phyloP scores from a whole-genome alignment of 1,140 invertebrate genomes.

The Camponotus floridanus region DNA sequence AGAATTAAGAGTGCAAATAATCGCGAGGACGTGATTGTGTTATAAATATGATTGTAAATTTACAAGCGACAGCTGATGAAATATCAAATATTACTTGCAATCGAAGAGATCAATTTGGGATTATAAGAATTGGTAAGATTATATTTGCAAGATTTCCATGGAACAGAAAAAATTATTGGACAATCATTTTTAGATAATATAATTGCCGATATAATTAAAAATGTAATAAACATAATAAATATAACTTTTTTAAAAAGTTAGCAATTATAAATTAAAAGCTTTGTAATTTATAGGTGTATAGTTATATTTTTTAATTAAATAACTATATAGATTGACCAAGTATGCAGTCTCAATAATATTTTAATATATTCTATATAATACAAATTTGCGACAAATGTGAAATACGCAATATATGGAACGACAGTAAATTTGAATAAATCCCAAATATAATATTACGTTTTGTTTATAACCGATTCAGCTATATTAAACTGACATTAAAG shows the following conservation, averaged over 20 bases:
- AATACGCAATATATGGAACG: not conserved
- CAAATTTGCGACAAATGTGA: not conserved
- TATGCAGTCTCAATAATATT: not conserved
- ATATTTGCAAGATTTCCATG: not conserved
- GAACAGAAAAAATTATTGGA: not conserved
- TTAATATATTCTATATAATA: not conserved
- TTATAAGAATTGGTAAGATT: not conserved
- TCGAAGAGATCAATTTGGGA: not conserved
- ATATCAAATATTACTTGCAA: not conserved
- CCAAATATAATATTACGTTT: constrained; percentile 44
- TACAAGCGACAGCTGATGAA: not conserved
- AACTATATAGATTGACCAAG: not conserved
- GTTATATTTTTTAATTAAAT: not conserved
- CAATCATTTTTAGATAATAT: not conserved
- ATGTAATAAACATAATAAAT: not conserved
- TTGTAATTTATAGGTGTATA: not conserved
- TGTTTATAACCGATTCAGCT: constrained; percentile 36
- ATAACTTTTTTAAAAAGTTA: not conserved
- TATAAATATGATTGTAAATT: not conserved
- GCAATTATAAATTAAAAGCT: not conserved
- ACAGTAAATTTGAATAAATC: constrained; percentile 50
- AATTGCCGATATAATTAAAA: not conserved
- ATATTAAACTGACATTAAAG: constrained; percentile 49
- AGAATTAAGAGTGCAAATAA: constrained; percentile 58
- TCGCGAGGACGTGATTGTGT: not conserved